Evolutionary conservation across 2,797 vertebrate species (phyloP).

Genomic region (Esox lucius): DNA sequence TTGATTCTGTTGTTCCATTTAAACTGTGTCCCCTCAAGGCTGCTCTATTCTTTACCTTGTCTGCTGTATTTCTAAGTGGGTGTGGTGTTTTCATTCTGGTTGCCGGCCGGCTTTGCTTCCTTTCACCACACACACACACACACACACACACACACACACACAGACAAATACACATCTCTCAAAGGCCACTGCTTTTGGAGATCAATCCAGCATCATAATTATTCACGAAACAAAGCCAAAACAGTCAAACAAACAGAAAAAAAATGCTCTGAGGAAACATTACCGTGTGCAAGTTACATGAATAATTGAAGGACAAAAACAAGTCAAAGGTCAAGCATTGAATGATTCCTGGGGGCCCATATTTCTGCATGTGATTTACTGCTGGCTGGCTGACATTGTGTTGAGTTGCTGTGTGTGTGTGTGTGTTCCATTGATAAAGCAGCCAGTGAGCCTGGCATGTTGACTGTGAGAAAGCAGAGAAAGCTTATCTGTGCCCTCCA

Average conservation of each 20-base stretch:
- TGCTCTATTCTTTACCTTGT: slow-evolving; percentile 11
- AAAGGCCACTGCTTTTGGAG: slow-evolving; percentile 1
- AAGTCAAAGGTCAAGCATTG: slow-evolving; percentile 39
- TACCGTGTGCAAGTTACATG: slow-evolving; percentile 17
- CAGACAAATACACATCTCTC: background rate
- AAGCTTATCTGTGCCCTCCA: slow-evolving; percentile 38
- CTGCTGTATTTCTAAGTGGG: background rate
- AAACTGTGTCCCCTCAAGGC: slow-evolving; percentile 11
- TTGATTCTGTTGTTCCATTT: background rate
- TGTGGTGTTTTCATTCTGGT: background rate
- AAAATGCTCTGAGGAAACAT: background rate
- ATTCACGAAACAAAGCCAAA: slow-evolving; percentile 3
- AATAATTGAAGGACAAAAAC: slow-evolving; percentile 14
- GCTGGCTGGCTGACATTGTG: slow-evolving; percentile 30
- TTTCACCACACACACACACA: background rate
- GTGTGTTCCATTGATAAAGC: background rate
- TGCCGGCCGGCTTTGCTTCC: background rate
- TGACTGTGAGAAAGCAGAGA: background rate
- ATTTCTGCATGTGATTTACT: slow-evolving; percentile 29
- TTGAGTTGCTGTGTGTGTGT: background rate
- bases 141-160: background rate
- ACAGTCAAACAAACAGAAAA: background rate
- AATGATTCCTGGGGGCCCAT: slow-evolving; percentile 21
- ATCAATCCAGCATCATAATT: slow-evolving; percentile 3
- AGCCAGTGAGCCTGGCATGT: background rate